Base-by-base conservation (phyloP, 2,113 vertebrate species). In the Maccullochella peelii region DNA sequence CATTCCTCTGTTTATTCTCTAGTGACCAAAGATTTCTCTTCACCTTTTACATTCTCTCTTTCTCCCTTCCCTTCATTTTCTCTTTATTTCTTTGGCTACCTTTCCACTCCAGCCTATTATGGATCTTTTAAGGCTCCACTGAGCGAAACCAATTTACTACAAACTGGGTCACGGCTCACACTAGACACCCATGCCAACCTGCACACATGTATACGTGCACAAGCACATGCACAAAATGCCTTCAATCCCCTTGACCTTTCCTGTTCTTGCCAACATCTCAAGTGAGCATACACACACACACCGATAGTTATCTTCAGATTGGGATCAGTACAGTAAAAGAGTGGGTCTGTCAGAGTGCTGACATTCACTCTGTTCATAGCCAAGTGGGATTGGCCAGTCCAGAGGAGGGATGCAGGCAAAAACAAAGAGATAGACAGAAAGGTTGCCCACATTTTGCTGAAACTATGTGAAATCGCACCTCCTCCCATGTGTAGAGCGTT, bases 301-400 rank as follows among this genome's bases (percentile, higher is more conserved):
- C 76, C 83, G 93, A 93, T 96, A 93, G 90, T 95, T 95, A 96
- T 96, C 95, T 92, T 84, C 92, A 94, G 95, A 96, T 95, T 95
- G 88, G 91, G 95, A 96, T 96, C 94, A 77, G 77, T 58, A 73
- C 90, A 93, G 90, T 92, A 92, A 94, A 93, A 87, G 79, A 49
- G 83, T 69, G 91, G 81, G 80, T 90, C 68, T 90, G 94, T 96
- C 95, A 96, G 93, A 96, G 87, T 89, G 93, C 85, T 93, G 88
- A 77, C 90, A 92, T 87, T 82, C 55, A 52, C 40, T 92, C 84
- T 90, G 87, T 80, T 94, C 85, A 71, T 85, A 0, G 88, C 63
- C 83, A 82, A 79, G 72, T 86, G 83, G 93, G 91, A 90, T 90
- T 91, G 95, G 94, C 90, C 91, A 40, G 42, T 52, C 74, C 83